Base-by-base conservation (phyloP, 2,888 invertebrate genomes). In the Chymomyza caudatula region DNA sequence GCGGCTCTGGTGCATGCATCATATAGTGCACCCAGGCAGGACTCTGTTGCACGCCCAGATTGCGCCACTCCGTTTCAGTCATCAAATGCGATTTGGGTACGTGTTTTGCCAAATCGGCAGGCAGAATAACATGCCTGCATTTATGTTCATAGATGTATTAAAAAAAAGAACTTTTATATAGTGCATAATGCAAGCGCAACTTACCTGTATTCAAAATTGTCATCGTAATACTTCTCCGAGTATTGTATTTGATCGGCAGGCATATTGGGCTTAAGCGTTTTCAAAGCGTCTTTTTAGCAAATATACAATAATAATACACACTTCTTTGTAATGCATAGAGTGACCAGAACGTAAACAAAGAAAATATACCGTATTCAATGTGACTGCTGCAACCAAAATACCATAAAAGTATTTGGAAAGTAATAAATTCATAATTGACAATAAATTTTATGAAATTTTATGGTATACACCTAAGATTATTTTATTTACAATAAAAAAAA, bases 51-150 rank as follows among this genome's bases (percentile, higher is more conserved):
- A 98, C 97, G 0, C 98, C 98, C 1, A 98, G 92, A 90, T 96
- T 96, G 67, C 98, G 92, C 98, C 98, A 98, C 90, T 98, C 98
- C 0, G 96, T 94, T 91, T 98, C 98, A 0, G 96, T 95, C 97
- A 98, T 97, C 55, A 98, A 91, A 88, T 97, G 97, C 0, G 95
- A 94, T 87, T 96, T 95, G 0, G 98, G 98, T 0, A 98, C 97
- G 59, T 94, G 91, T 73, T 95, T 94, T 0, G 96, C 95, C 49
- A 97, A 91, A 72, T 97, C 97, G 17, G 94, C 92, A 2, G 98
- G 97, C 37, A 98, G 90, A 85, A 97, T 96, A 0, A 98, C 98
- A 91, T 98, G 98, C 77, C 98, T 96, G 87, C 19, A 85, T n/a
- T n/a, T n/a, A n/a, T 74, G 11, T 37, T 37, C n/a, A n/a, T n/a